Base-by-base conservation (phyloP, 1,140 invertebrate genomes). In the Stegodyphus dumicola region DNA sequence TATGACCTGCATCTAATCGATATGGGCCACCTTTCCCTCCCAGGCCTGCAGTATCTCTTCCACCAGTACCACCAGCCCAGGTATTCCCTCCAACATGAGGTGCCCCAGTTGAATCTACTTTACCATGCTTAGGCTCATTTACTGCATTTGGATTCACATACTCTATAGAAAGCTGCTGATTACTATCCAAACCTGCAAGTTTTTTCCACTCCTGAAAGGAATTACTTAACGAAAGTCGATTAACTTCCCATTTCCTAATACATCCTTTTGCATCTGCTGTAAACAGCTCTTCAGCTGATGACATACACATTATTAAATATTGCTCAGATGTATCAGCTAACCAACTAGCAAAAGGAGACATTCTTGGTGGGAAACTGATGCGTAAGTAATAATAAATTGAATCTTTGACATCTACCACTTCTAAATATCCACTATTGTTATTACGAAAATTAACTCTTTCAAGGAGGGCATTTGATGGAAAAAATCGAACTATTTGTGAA, bases 21-120 rank as follows among this genome's bases (percentile, higher is more conserved):
- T 96, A 98, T 2, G 96, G 96, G 0, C 96, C 97, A 51, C 96
- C 97, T 90, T 95, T 96, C 5, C 97, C 96, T 15, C 97, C 97
- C 10, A 98, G 90, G 49, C 98, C 98, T n/a, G 97, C 96, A 3
- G 97, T 99, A 89, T 97, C 96, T 78, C 95, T 92, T 87, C 93
- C 91, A 71, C 97, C 97, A 65, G 95, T 96, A 54, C 97, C 97
- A 9, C 97, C 97, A 64, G 97, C 97, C 97, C 97, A 99, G 1
- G 95, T 97, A 89, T 98, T 98, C 6, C 98, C 97, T 77, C 97
- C 97, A 78, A 98, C 96, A 92, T 99, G 98, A 0, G 97, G 96
- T 70, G 95, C 93, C 89, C 95, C 95, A 9, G 95, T 94, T 0
- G 95, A 93, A 90, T 99, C 96, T 51, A 96, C 92, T 92, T 98